A percentile compares a stretch with the other conserved stretches of the same genome.
phyloP scores from a whole-genome alignment of 2,888 invertebrate species.

The Nephrotoma guestfalica region DNA sequence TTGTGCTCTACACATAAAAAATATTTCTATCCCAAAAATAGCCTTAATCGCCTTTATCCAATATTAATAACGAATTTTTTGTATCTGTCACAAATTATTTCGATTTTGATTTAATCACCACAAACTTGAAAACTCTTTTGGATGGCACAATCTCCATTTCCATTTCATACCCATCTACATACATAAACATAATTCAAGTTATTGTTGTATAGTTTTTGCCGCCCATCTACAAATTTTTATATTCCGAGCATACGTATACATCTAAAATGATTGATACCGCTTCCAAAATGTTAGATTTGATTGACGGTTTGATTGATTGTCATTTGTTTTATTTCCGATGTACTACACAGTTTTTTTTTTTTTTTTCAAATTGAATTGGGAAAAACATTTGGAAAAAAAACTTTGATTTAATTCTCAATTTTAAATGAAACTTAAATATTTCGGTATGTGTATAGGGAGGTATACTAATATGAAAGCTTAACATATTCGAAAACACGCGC shows the following conservation, averaged over 20 bases:
- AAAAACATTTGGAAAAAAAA: not conserved
- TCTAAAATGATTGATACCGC: not conserved
- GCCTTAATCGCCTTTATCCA: no score
- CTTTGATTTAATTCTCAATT: not conserved
- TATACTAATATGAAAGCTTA: not conserved
- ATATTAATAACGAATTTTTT: not conserved
- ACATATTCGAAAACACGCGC: not conserved
- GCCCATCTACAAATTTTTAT: not conserved
- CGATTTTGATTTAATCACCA: not conserved
- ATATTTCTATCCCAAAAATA: no score
- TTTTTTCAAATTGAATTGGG: not conserved
- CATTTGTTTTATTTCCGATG: not conserved
- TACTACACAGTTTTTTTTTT: not conserved
- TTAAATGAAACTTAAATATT: not conserved
- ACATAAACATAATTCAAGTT: not conserved
- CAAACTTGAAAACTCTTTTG: not conserved
- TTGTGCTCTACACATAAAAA: no score
- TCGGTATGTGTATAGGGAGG: no score
- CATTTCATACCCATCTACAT: not conserved
- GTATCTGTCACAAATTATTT: not conserved
- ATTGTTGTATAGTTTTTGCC: not conserved
- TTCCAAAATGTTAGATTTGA: not conserved
- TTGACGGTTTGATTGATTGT: not conserved
- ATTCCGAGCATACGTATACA: not conserved
- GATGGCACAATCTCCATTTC: not conserved